Evolutionary conservation across 2,113 vertebrate genomes (phyloP).

Genomic region (Microcebus lehilahytsara): DNA sequence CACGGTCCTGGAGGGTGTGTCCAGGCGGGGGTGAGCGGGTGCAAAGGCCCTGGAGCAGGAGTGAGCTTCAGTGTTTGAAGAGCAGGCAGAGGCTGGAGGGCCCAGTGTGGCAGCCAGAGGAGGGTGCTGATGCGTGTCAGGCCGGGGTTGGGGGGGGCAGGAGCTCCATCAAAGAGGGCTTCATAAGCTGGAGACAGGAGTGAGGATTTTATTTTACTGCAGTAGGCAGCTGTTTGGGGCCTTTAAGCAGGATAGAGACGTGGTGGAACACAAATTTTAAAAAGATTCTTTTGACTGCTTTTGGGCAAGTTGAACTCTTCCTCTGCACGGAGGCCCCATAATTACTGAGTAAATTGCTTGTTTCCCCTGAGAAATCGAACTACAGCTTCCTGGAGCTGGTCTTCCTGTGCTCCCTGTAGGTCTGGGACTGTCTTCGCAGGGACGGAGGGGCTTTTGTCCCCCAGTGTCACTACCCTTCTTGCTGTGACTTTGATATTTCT

Average conservation of each 20-base stretch:
- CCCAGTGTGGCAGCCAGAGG: background rate
- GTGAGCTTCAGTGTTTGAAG: background rate
- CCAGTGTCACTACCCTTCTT: background rate
- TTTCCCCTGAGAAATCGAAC: background rate
- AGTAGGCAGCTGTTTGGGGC: background rate
- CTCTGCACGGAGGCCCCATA: background rate
- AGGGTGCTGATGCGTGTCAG: background rate
- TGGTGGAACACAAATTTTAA: background rate
- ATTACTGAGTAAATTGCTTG: background rate
- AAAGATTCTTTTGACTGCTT: background rate
- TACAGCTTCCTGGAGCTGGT: background rate
- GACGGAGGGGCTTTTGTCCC: background rate
- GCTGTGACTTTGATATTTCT: background rate
- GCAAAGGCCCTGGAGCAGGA: background rate
- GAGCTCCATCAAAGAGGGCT: background rate
- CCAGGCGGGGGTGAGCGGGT: background rate
- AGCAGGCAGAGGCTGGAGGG: background rate
- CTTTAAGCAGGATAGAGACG: background rate
- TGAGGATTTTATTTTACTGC: background rate
- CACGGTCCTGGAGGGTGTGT: no score
- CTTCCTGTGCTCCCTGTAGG: background rate
- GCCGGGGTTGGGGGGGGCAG: background rate
- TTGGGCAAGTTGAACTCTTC: background rate
- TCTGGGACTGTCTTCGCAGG: background rate
- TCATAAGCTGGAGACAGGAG: background rate